A percentile compares a stretch with the other conserved stretches of the same genome.
Conservation (phyloP, 2,113 vertebrate genomes). For the Channa maculata region DNA sequence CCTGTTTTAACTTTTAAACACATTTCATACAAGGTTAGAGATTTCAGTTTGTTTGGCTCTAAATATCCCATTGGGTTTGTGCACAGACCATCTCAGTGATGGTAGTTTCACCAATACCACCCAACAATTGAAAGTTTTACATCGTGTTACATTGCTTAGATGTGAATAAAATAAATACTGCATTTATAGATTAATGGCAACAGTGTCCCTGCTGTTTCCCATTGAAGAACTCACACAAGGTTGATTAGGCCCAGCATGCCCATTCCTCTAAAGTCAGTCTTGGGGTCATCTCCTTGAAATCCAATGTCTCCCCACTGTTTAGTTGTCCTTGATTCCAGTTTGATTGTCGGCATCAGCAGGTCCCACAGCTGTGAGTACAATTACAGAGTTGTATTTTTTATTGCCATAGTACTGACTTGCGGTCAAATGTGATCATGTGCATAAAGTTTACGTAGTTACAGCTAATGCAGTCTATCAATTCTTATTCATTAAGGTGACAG, state of each 20-base stretch:
- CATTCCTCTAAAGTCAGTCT: constrained; percentile 99
- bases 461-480: too few species aligned
- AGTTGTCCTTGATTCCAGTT: constrained; percentile 90
- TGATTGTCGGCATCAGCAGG: constrained; percentile 91
- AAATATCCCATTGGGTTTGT: too few species aligned
- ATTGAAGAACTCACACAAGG: constrained; percentile 89
- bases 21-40: too few species aligned
- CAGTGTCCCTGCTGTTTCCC: not conserved
- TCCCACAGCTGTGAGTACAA: constrained; percentile 90
- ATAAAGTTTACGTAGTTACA: too few species aligned
- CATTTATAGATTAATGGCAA: not conserved
- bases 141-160: not conserved
- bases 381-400: not conserved
- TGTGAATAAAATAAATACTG: not conserved
- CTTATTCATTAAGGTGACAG: too few species aligned
- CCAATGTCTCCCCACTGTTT: constrained; percentile 99
- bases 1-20: too few species aligned
- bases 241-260: constrained; percentile 94
- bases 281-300: constrained; percentile 98
- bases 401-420: not conserved
- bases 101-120: too few species aligned
- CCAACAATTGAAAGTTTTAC: not conserved
- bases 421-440: too few species aligned
- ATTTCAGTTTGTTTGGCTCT: too few species aligned
- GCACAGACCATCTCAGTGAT: too few species aligned